Conservation (phyloP, 2,113 vertebrate species). For the Mesembrinibis cayennensis region DNA sequence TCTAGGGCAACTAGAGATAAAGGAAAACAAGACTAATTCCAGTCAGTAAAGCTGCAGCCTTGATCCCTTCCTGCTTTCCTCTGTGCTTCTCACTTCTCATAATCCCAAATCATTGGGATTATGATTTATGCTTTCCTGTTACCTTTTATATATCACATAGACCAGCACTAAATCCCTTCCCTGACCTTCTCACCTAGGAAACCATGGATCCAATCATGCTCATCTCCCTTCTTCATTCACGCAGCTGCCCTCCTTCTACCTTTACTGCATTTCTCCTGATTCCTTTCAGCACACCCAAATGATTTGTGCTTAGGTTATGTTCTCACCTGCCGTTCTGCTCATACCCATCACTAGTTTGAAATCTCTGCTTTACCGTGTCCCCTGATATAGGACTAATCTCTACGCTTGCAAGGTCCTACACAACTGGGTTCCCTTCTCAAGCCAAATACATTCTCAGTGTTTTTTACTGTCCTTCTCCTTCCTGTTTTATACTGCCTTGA, state of each 20-base stretch:
- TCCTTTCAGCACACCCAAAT: not conserved
- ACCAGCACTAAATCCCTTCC: not conserved
- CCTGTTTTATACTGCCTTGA: not conserved
- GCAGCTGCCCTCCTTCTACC: not conserved
- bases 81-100: not conserved
- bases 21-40: conserved; percentile 21
- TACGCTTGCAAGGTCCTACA: not conserved
- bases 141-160: not conserved
- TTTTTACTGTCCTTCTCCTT: not conserved
- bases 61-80: conserved; percentile 31
- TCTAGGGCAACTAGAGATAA: conserved; percentile 19
- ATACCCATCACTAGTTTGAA: not conserved
- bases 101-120: conserved; percentile 14
- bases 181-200: not conserved
- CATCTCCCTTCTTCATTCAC: not conserved
- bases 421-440: not conserved
- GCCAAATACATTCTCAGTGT: not conserved
- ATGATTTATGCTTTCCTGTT: conserved; percentile 30
- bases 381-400: not conserved
- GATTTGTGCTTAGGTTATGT: not conserved
- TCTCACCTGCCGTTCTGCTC: not conserved
- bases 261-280: not conserved
- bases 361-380: not conserved
- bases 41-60: not conserved
- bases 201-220: not conserved